Evolutionary conservation across 2,113 vertebrate genomes (phyloP), one percentile per base, ranked within the genome.

Genomic region (Arvicanthis niloticus): DNA sequence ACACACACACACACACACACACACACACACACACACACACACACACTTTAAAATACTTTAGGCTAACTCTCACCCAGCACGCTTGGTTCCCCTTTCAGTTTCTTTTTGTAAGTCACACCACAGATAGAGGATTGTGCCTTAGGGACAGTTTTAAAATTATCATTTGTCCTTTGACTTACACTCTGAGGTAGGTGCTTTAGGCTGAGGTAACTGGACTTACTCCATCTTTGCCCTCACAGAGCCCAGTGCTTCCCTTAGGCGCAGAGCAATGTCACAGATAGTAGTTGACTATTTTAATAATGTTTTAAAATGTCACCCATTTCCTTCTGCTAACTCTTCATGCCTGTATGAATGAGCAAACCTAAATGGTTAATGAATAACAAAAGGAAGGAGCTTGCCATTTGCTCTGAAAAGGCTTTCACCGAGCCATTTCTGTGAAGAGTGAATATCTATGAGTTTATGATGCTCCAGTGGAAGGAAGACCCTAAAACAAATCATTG

Each of bases 11-110:
- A 45, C 31, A 37, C 67, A 37, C 67, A 22, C n/a, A 40, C 70
- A 40, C n/a, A 73, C 70, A 73, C 37, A 73, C 72, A 24, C 72
- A 73, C n/a, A 73, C n/a, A 40, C n/a, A 73, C 70, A 75, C n/a
- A 75, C n/a, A 9, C 19, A 40, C 72, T 62, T 84, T 70, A 76
- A 58, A 87, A 82, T 92, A 86, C 67, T 90, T 81, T 48, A 58
- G 48, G 78, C 75, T 78, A 72, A 76, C 42, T 24, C 72, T 97
- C 67, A 8, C 93, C 92, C 85, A 56, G 85, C 45, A 76, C 2
- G 19, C 48, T 91, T 67, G 73, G 95, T 98, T 98, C 97, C 97
- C 75, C 96, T 98, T 97, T 98, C 97, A 96, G 92, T 98, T 98
- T 97, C 96, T 85, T 93, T 97, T 97, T 91, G 80, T 87, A 95